Conservation (phyloP, 2,888 invertebrate genomes). For the Ormia ochracea region DNA sequence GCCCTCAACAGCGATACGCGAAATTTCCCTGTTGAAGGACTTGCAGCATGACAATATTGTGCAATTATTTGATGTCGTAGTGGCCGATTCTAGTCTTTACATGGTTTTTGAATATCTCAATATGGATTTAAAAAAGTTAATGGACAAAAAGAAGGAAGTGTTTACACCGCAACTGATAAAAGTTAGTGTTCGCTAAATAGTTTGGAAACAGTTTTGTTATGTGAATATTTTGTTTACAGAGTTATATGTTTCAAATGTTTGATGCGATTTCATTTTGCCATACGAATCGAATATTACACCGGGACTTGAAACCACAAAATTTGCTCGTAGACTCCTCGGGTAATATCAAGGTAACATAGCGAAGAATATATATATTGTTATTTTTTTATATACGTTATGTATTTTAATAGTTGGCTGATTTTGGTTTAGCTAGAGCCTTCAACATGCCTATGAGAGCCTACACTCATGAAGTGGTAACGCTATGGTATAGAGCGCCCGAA, state of each 20-base stretch:
- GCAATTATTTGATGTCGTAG: slow-evolving; percentile 91
- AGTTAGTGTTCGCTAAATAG: slow-evolving; percentile 76
- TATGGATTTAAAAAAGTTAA: slow-evolving; percentile 93
- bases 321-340: slow-evolving; percentile 91
- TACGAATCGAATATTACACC: slow-evolving; percentile 90
- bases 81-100: slow-evolving; percentile 89
- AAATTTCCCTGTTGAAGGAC: slow-evolving; percentile 94
- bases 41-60: slow-evolving; percentile 94
- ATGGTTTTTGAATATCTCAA: slow-evolving; percentile 96
- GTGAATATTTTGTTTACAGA: slow-evolving; percentile 77
- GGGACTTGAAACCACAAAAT: slow-evolving; percentile 97
- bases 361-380: neutral
- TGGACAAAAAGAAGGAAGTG: slow-evolving; percentile 84
- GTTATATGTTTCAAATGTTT: slow-evolving; percentile 91
- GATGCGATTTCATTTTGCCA: slow-evolving; percentile 95
- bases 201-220: neutral
- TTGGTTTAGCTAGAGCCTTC: slow-evolving; percentile 95
- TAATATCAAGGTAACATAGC: slow-evolving; percentile 83
- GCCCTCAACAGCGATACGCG: slow-evolving; percentile 97
- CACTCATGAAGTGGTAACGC: slow-evolving; percentile 96
- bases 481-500: slow-evolving; percentile 99
- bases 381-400: neutral
- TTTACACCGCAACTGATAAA: slow-evolving; percentile 82
- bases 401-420: slow-evolving; percentile 84
- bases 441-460: slow-evolving; percentile 94